Evolutionary conservation across 2,888 invertebrate genomes (phyloP), one percentile per base, ranked within the genome.

Genomic region (Aleiodes alternator): DNA sequence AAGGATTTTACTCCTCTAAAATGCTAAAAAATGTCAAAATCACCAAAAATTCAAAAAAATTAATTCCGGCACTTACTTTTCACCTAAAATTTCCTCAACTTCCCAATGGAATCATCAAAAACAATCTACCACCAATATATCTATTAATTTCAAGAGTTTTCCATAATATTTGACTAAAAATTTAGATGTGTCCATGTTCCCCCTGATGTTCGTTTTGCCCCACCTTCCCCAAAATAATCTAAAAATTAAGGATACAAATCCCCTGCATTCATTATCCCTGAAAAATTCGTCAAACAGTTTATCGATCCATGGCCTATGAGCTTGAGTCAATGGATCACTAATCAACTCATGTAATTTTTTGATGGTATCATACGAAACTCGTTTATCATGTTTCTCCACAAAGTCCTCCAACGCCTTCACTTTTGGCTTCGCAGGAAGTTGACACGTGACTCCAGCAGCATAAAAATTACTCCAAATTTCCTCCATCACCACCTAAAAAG

Each of bases 181-280:
- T n/a, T n/a, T n/a, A n/a, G n/a, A n/a, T n/a, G n/a, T n/a, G n/a
- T n/a, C n/a, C n/a, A n/a, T n/a, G n/a, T n/a, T n/a, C n/a, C n/a
- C n/a, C n/a, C n/a, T n/a, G n/a, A n/a, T n/a, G n/a, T n/a, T n/a
- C n/a, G n/a, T n/a, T n/a, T n/a, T n/a, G n/a, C n/a, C n/a, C n/a
- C n/a, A n/a, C n/a, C n/a, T n/a, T n/a, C n/a, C n/a, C n/a, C n/a
- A n/a, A n/a, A 38, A 38, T 56, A 38, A 12, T 64, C 69, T 50
- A 55, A 48, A 0, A 11, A 50, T 23, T 14, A 86, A 87, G 86
- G 87, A 87, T 88, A 88, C 88, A 55, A 81, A 87, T 78, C 83
- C 87, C 9, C 72, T 51, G 31, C 76, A 43, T 57, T 70, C 81
- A 12, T 81, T 73, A 57, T 82, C 72, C 12, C 69, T 57, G 8